Conservation (phyloP, 2,797 vertebrate genomes). For the Cryptoprocta ferox region DNA sequence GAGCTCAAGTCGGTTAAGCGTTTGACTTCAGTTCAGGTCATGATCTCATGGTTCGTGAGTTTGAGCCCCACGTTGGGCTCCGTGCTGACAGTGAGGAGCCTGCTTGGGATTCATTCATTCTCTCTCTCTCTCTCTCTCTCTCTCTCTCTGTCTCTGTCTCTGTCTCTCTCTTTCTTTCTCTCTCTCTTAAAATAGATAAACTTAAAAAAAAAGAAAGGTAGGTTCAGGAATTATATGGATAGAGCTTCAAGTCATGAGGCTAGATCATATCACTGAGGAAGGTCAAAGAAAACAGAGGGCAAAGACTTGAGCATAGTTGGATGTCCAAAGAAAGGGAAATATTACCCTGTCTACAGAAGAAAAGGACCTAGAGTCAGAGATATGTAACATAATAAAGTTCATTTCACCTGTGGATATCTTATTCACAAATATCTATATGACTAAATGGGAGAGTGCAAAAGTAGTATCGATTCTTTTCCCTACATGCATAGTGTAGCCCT, state of each 20-base stretch:
- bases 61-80: too few relatives aligned
- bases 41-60: too few relatives aligned
- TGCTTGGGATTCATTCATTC: too few relatives aligned
- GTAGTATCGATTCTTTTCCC: not conserved
- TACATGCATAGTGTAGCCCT: not conserved
- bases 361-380: not conserved
- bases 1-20: too few relatives aligned
- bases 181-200: too few relatives aligned
- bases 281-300: not conserved
- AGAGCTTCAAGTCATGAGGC: not conserved
- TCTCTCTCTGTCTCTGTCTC: too few relatives aligned
- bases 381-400: not conserved
- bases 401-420: not conserved
- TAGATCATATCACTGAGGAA: not conserved
- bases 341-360: not conserved
- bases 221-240: not conserved
- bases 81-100: too few relatives aligned
- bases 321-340: constrained; percentile 24
- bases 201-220: not conserved
- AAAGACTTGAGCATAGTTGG: not conserved
- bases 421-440: constrained; percentile 12
- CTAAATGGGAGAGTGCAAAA: not conserved
- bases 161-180: too few relatives aligned
- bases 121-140: too few relatives aligned
- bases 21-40: too few relatives aligned